Conservation (phyloP, 2,888 invertebrate genomes). For the Cylindroiulus punctatus region DNA sequence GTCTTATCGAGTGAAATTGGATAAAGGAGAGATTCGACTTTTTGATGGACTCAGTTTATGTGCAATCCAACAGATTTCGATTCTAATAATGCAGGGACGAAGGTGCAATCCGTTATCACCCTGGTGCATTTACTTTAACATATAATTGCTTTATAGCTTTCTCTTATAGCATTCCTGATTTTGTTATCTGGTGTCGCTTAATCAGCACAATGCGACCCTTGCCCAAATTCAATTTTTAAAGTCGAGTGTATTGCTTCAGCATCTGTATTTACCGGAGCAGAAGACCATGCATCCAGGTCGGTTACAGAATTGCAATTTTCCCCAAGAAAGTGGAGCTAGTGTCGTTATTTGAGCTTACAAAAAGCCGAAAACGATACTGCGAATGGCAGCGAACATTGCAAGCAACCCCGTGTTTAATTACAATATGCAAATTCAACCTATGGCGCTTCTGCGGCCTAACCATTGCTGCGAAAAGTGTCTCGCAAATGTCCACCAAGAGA, state of each 20-base stretch:
- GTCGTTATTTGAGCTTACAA: background rate
- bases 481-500: slow-evolving; percentile 21
- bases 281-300: background rate
- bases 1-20: too few relatives aligned
- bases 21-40: too few relatives aligned
- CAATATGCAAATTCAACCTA: slow-evolving; percentile 5
- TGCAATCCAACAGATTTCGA: too few relatives aligned
- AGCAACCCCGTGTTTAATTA: background rate
- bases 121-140: too few relatives aligned
- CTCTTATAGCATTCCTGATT: background rate
- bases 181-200: background rate
- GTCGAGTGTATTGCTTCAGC: too few relatives aligned
- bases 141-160: slow-evolving; percentile 24
- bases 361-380: background rate
- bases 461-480: background rate
- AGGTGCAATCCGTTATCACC: too few relatives aligned
- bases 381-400: background rate
- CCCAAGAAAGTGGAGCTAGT: background rate
- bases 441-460: background rate
- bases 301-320: background rate
- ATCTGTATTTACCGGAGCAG: background rate
- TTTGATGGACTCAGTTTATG: too few relatives aligned
- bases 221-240: background rate
- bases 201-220: background rate
- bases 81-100: too few relatives aligned